Evolutionary conservation across 2,888 invertebrate species (phyloP).

Genomic region (Saturnia pavonia): DNA sequence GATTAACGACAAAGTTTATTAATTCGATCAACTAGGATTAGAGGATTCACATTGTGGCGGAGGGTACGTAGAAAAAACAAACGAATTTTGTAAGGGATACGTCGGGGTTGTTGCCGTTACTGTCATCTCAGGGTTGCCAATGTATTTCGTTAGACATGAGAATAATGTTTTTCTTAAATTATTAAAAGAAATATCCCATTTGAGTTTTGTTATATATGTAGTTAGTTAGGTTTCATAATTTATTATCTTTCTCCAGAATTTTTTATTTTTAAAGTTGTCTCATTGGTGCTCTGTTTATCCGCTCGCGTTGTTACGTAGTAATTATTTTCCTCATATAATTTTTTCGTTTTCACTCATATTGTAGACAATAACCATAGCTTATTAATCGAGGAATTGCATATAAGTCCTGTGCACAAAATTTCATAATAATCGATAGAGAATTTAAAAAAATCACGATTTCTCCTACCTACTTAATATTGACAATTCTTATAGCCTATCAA

Average conservation of each 20-base stretch:
- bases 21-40: slow-evolving; percentile 79
- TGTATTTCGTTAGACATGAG: neutral
- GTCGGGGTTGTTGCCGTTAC: slow-evolving; percentile 28
- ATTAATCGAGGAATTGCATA: too few species aligned
- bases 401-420: too few species aligned
- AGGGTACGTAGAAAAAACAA: slow-evolving; percentile 75
- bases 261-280: neutral
- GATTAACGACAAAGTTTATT: slow-evolving; percentile 80
- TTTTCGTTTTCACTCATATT: too few species aligned
- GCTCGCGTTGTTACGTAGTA: too few species aligned
- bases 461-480: too few species aligned
- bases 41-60: slow-evolving; percentile 54
- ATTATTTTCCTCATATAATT: too few species aligned
- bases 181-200: neutral
- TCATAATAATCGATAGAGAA: too few species aligned
- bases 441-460: too few species aligned
- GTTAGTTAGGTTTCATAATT: neutral
- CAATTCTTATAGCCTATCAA: too few species aligned
- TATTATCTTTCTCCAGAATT: neutral
- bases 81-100: slow-evolving; percentile 68
- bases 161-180: neutral
- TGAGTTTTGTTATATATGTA: neutral
- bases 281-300: neutral
- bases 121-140: slow-evolving; percentile 30
- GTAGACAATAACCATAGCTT: too few species aligned